phyloP scores from a whole-genome alignment of 1,140 invertebrate genomes.

The Lamellibrachia luymesi region DNA sequence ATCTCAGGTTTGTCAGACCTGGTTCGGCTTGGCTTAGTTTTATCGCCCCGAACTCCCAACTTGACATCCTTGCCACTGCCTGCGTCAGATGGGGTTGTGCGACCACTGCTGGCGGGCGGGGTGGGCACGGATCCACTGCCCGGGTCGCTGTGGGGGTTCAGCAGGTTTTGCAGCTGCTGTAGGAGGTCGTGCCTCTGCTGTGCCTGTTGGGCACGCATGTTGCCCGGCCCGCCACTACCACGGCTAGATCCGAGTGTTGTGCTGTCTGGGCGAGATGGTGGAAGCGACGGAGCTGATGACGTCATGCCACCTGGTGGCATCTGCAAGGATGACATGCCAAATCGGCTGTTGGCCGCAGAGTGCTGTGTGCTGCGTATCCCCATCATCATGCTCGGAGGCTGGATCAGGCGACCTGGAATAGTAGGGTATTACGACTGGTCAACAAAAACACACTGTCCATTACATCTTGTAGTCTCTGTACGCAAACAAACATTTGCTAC shows the following conservation, averaged over 20 bases:
- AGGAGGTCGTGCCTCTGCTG: background rate
- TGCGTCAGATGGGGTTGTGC: background rate
- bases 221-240: background rate
- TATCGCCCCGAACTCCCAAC: background rate
- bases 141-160: slow-evolving; percentile 2
- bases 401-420: background rate
- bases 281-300: background rate
- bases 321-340: background rate
- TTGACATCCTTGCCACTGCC: background rate
- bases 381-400: slow-evolving; percentile 10
- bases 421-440: background rate
- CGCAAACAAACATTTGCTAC: too few relatives aligned
- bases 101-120: background rate
- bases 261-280: background rate
- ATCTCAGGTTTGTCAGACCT: background rate
- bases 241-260: background rate
- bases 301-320: background rate
- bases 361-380: background rate
- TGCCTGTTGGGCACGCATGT: slow-evolving; percentile 2
- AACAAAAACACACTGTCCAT: too few relatives aligned
- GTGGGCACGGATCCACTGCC: background rate
- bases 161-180: background rate
- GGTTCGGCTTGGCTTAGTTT: background rate
- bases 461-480: too few relatives aligned
- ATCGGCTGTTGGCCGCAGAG: background rate